Evolutionary conservation across 2,888 invertebrate genomes (phyloP), one percentile per base, ranked within the genome.

Genomic region (Caenorhabditis sp.): DNA sequence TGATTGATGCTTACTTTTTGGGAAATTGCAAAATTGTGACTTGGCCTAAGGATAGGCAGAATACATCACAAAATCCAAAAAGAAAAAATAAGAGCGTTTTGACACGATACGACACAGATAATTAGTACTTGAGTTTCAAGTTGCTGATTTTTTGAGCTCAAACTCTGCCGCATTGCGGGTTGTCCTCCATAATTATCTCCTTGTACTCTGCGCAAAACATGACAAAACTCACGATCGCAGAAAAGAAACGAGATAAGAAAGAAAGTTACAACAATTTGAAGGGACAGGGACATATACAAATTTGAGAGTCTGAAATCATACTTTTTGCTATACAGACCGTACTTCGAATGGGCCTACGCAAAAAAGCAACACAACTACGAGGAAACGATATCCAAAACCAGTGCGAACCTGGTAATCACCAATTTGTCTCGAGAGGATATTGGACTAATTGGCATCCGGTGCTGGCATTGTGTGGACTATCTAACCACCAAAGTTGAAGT

Each of bases 381-480:
- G 35, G 85, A 85, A 50, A 18, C 22, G 8, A 64, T 85, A 15
- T 28, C 32, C 9, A 22, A 51, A 11, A 24, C 50, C 1, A 53
- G 50, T 24, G 65, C 86, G 28, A 68, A 56, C 20, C 50, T 89
- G 35, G 51, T 71, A n/a, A 80, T 89, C 22, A 47, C 65, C 24
- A 74, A 79, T 24, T 68, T 87, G 22, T 67, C 79, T 15, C 47
- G 80, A 22, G 64, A 77, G n/a, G 88, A 89, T 58, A 68, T 89
- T 18, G 90, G 90, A 1, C 44, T 79, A 15, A 83, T 90, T 64
- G 82, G 72, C 15, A 83, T 88, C 50, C 62, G 69, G 15, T 90
- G 90, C 74, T 89, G 87, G 85, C 87, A 87, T 40, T 90, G 90
- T 68, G 68, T 64, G 1, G 53, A 82, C 44, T 82, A 51, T 50